Evolutionary conservation across 2,888 invertebrate genomes (phyloP), one percentile per base, ranked within the genome.

Genomic region (Stenodera caucasica): DNA sequence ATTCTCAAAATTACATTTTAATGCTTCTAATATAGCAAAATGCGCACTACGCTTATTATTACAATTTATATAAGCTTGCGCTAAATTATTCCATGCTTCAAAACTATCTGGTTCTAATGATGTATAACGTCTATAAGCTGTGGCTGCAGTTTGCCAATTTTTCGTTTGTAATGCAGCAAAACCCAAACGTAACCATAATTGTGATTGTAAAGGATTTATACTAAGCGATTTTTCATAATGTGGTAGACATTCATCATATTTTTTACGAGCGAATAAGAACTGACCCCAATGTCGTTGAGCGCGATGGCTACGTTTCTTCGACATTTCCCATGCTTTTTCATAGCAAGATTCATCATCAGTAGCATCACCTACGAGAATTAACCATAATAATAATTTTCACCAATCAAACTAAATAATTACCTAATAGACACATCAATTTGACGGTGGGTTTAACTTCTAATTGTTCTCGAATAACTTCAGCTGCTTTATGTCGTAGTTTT

Each of bases 41-140:
- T 94, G 91, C 0, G 97, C 98, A 58, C 92, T 85, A 60, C 85
- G 83, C 81, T 94, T 96, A 75, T 98, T 91, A 0, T 92, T 91
- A 56, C 92, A 83, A 74, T 92, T 90, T 8, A 96, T 89, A 71
- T 97, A 94, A 2, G 94, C 94, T 75, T 97, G 95, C 12, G 96
- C 95, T 60, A 99, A 82, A 80, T 99, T 99, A 80, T 96, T 98
- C 99, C 98, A 99, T 0, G 96, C 96, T 81, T 98, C 97, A 78
- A 94, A 98, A 57, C 92, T 91, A 80, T 90, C 82, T 0, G 90
- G 90, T 71, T 97, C 96, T n/a, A 98, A 82, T 67, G 87, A 87
- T 14, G 95, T 93, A 77, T 94, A 96, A 53, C 90, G 86, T 50
- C 93, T 85, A 78, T 97, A 98, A 0, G 94, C 93, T 29, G 85